A percentile compares a stretch with the other conserved stretches of the same genome.
These are phyloP conservation scores for Pseudomugil gertrudae DNA, from an alignment of 2,797 vertebrate genomes.

Conservation along the genomic window DNA sequence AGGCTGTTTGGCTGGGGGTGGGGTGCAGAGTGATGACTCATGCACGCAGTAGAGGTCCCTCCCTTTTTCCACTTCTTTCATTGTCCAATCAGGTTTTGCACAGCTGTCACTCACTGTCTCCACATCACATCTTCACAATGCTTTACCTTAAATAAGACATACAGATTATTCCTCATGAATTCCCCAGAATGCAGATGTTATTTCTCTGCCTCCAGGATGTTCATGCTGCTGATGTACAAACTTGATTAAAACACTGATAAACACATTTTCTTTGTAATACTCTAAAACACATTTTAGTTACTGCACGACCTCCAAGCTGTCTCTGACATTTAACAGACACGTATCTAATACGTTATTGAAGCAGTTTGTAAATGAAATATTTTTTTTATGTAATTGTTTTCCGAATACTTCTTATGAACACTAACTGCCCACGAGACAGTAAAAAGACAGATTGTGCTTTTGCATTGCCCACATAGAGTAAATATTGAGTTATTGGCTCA, in stretches of 20 bases:
- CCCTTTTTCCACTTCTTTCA: conserved; percentile 79
- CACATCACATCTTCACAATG: conserved; percentile 65
- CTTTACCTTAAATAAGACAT: conserved; percentile 45
- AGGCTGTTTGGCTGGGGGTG: conserved; percentile 71
- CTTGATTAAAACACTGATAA: conserved; percentile 15
- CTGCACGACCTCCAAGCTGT: not conserved
- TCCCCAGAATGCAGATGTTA: conserved; percentile 25
- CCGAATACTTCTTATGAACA: conserved; percentile 34
- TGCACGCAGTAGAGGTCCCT: conserved; percentile 77
- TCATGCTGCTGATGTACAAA: conserved; percentile 14
- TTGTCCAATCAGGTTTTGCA: conserved; percentile 81
- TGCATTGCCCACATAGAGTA: conserved; percentile 62
- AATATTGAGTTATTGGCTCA: conserved; percentile 71
- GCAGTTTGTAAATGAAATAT: not conserved
- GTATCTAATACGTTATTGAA: conserved; percentile 4
- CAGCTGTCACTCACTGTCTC: conserved; percentile 78
- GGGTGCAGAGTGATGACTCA: conserved; percentile 82
- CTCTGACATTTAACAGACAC: conserved; percentile 27
- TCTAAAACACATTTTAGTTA: conserved; percentile 2
- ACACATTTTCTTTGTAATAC: not conserved
- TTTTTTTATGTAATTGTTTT: conserved; percentile 25
- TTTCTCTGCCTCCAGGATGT: conserved; percentile 20
- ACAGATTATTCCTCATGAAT: conserved; percentile 34
- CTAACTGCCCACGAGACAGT: conserved; percentile 33
- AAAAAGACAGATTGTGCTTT: conserved; percentile 56